Conservation (phyloP, 2,797 vertebrate species). For the Dermochelys coriacea region DNA sequence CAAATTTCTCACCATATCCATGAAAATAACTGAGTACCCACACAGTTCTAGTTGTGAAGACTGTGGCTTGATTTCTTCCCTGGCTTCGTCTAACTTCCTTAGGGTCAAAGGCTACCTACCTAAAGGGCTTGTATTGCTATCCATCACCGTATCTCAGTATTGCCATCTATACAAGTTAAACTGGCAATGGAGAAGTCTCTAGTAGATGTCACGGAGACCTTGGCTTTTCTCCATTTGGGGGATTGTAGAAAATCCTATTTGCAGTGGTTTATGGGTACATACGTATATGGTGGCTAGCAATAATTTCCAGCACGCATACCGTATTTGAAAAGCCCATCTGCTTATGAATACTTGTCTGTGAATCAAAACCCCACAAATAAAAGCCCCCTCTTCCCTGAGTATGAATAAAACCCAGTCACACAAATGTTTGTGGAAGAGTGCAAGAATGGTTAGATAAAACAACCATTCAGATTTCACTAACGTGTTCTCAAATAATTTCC, state of each 20-base stretch:
- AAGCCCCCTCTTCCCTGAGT: not conserved
- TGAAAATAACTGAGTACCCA: not conserved
- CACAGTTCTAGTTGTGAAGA: not conserved
- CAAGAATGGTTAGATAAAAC: conserved; percentile 21
- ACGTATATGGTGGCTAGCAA: conserved; percentile 30
- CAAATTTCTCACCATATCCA: not conserved
- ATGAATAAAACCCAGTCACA: conserved; percentile 1
- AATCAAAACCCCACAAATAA: conserved; percentile 27
- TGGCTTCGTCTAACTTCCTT: not conserved
- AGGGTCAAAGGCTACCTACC: not conserved
- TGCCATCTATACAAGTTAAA: not conserved
- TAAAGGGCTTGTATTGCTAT: not conserved
- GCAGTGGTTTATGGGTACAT: not conserved
- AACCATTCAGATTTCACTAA: conserved; percentile 35
- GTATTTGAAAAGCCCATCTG: conserved; percentile 47
- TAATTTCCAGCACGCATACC: conserved; percentile 37
- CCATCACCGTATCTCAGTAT: not conserved
- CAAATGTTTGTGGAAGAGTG: not conserved
- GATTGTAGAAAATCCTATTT: conserved; percentile 36
- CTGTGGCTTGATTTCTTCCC: not conserved
- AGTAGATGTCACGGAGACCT: not conserved
- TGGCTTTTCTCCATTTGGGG: conserved; percentile 40
- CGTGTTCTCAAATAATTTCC: conserved; percentile 50
- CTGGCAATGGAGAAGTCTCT: not conserved
- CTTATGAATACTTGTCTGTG: conserved; percentile 49